These are phyloP conservation scores for Resseliella maxima DNA, from an alignment of 2,888 invertebrate species.

Conservation along the genomic window DNA sequence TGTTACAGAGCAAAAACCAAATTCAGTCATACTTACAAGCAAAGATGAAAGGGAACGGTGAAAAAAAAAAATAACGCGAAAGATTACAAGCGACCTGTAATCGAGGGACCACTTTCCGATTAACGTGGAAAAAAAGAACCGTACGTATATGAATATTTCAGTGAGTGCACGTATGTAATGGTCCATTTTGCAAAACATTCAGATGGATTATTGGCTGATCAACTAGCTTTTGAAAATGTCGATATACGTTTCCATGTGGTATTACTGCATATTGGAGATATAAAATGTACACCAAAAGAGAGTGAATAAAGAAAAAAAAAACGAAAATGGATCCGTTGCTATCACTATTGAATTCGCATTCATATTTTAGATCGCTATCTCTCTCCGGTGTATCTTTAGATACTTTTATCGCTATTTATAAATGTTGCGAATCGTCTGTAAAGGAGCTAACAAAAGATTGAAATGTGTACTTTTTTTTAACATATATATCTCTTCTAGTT, in stretches of 20 bases:
- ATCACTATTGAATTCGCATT: background rate
- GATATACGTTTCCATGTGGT: background rate
- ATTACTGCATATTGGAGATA: background rate
- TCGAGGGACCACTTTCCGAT: constrained; percentile 46
- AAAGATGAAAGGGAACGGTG: background rate
- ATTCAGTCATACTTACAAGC: background rate
- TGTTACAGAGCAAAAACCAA: background rate
- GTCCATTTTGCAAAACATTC: background rate
- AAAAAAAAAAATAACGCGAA: background rate
- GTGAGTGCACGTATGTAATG: background rate
- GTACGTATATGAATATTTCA: background rate
- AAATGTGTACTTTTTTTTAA: constrained; percentile 3
- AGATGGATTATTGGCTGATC: constrained; percentile 32
- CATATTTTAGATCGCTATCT: background rate
- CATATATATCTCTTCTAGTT: background rate
- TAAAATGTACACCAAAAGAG: too few species aligned
- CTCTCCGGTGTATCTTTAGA: constrained; percentile 22
- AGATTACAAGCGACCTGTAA: background rate
- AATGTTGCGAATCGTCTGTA: constrained; percentile 12
- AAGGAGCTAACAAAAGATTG: constrained; percentile 38
- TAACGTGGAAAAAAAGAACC: constrained; percentile 8
- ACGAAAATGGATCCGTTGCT: background rate
- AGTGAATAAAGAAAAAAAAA: too few species aligned
- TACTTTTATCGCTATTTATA: constrained; percentile 22
- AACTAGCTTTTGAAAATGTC: background rate